Evolutionary conservation across 1,140 invertebrate genomes (phyloP), one percentile per base, ranked within the genome.

Genomic region (Amphibalanus amphitrite): DNA sequence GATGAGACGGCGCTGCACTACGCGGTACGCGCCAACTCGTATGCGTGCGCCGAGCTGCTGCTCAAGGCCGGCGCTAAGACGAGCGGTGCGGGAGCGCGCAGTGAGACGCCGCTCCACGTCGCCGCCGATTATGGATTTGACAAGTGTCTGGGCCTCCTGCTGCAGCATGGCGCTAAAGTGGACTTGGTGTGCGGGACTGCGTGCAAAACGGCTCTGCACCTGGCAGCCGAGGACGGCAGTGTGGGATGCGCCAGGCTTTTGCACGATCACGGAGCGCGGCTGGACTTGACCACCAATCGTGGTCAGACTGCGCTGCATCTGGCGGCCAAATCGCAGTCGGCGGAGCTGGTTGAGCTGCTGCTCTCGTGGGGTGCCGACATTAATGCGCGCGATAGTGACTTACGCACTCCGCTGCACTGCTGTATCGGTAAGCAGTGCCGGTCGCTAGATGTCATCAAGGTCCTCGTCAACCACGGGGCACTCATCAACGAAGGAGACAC

Each of bases 401-500:
- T 87, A 74, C 82, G 89, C 38, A 91, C 89, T 0, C 84, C 90
- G 0, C 78, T 86, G 3, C 90, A 92, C 82, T 85, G 89, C 0
- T 89, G 90, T 0, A 85, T 92, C 0, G 87, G 90, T 0, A 87
- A 89, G 79, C 87, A 88, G 26, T 85, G 88, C 0, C 81, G 88
- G 64, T 86, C 87, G 28, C 70, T 72, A 25, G 75, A 75, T 59
- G 73, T 71, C 67, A 70, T 76, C 38, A 67, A 75, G 29, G 70
- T 74, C 40, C 72, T 74, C 1, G 69, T 74, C 29, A 71, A 74
- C 73, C 89, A 88, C 83, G 89, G 88, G 13, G 89, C 90, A 4
- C 87, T 92, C 75, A 88, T 93, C 0, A 93, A 94, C 78, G 85
- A 87, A 67, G 87, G 89, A 75, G 92, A 95, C 76, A 88, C 90